phyloP scores from a whole-genome alignment of 2,888 invertebrate genomes.

The Himalopsyche japonica region DNA sequence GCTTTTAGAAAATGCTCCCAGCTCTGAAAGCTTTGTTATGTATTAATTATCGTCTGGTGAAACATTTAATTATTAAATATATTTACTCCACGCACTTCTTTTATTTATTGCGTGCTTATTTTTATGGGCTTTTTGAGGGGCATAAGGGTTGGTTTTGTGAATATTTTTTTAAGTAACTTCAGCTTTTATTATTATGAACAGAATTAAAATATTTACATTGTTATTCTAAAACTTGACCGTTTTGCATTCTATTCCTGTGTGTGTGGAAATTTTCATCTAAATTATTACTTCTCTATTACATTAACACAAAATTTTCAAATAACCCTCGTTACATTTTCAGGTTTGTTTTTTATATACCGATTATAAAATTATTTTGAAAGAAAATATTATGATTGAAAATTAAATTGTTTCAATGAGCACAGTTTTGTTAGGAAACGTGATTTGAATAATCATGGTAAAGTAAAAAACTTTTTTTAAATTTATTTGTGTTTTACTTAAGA shows the following conservation, averaged over 20 bases:
- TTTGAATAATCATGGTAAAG: too few relatives aligned
- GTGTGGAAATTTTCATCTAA: neutral
- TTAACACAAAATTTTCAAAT: too few relatives aligned
- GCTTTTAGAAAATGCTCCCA: slow-evolving; percentile 27
- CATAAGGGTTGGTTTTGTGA: neutral
- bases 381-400: too few relatives aligned
- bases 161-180: neutral
- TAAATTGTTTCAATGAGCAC: too few relatives aligned
- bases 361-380: too few relatives aligned
- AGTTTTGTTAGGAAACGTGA: too few relatives aligned
- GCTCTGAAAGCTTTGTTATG: slow-evolving; percentile 39
- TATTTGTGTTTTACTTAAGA: too few relatives aligned
- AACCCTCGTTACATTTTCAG: too few relatives aligned
- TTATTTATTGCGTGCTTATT: slow-evolving; percentile 11
- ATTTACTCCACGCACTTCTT: neutral
- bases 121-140: slow-evolving; percentile 3
- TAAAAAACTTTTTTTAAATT: too few relatives aligned
- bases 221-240: neutral
- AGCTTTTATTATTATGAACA: neutral
- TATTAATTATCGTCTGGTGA: slow-evolving; percentile 32
- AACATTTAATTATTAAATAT: slow-evolving; percentile 24
- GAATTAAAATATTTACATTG: neutral
- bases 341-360: too few relatives aligned
- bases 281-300: neutral
- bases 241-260: neutral